A percentile compares a stretch with the other conserved stretches of the same genome.
phyloP scores from a whole-genome alignment of 2,797 vertebrate species.

The Monodelphis domestica region DNA sequence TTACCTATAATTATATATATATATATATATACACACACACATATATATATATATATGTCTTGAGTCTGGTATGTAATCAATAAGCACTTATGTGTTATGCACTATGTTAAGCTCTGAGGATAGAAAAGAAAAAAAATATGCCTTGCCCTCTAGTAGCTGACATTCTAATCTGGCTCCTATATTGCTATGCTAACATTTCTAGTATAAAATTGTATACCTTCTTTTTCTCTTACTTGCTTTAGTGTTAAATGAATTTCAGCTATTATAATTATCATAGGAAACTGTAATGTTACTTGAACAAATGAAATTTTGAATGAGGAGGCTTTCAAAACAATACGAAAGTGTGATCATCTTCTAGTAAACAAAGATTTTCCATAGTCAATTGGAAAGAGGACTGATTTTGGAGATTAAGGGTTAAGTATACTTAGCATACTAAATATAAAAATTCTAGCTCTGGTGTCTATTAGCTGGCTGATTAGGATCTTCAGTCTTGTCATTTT shows the following conservation, averaged over 20 bases:
- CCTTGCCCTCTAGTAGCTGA: background rate
- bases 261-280: background rate
- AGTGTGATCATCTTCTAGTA: no score
- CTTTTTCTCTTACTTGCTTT: no score
- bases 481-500: background rate
- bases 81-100: background rate
- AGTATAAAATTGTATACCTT: no score
- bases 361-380: background rate
- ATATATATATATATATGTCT: no score
- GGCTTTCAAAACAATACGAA: no score
- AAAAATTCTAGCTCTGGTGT: background rate
- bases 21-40: no score
- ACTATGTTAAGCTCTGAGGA: background rate
- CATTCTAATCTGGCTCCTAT: background rate
- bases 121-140: background rate
- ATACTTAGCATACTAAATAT: no score
- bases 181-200: no score
- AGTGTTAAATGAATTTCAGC: background rate
- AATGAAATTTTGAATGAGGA: background rate
- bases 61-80: background rate
- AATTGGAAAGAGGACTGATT: background rate
- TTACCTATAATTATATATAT: background rate
- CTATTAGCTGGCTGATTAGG: background rate
- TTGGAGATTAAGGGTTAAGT: background rate
- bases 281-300: background rate